Conservation (phyloP, 2,113 vertebrate genomes). For the Nerophis lumbriciformis region DNA sequence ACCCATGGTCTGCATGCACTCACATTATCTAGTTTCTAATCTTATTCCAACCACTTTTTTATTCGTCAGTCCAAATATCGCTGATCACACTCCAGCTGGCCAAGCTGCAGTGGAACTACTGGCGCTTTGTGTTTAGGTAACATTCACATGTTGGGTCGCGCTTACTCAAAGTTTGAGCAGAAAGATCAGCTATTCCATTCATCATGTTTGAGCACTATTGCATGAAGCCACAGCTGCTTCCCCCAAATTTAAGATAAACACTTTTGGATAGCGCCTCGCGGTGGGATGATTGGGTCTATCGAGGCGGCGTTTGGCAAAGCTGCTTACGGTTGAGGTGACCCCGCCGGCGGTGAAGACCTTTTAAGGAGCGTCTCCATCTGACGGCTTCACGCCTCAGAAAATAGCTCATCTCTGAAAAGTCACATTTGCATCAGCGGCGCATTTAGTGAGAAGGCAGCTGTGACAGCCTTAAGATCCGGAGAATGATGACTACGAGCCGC, state of each 20-base stretch:
- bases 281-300: slow-evolving; percentile 22
- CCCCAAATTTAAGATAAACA: neutral
- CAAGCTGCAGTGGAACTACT: too few species aligned
- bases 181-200: too few species aligned
- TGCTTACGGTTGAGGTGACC: slow-evolving; percentile 12
- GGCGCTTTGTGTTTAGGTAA: too few species aligned
- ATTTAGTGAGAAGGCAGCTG: slow-evolving; percentile 1
- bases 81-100: too few species aligned
- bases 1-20: too few species aligned
- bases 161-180: too few species aligned
- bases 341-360: slow-evolving; percentile 1
- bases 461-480: neutral
- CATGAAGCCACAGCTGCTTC: slow-evolving; percentile 4
- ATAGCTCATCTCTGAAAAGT: slow-evolving; percentile 31
- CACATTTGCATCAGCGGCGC: slow-evolving; percentile 19
- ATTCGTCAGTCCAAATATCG: too few species aligned
- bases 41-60: too few species aligned
- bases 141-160: too few species aligned
- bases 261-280: slow-evolving; percentile 9
- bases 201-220: too few species aligned
- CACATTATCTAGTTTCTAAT: too few species aligned
- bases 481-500: neutral
- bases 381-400: slow-evolving; percentile 38
- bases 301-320: slow-evolving; percentile 8
- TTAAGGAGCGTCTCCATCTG: slow-evolving; percentile 39